Percentiles rank a stretch among this genome's conserved stretches.
Evolutionary conservation across 2,888 invertebrate species (phyloP).

Genomic region (Carcina quercana): DNA sequence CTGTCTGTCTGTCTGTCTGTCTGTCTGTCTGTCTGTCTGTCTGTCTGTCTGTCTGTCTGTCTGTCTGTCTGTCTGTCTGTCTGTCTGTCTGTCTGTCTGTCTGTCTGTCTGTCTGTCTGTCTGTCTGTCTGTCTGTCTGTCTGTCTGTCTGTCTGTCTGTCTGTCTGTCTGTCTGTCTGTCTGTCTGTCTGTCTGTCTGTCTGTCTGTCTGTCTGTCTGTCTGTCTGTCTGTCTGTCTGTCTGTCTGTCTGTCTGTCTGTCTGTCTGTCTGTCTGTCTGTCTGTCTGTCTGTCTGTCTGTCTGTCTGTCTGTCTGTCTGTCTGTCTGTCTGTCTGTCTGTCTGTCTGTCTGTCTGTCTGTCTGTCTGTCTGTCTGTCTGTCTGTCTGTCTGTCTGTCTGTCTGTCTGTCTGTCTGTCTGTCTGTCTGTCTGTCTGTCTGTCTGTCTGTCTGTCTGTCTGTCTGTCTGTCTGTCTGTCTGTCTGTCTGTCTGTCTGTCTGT

Average conservation of each 20-base stretch:
- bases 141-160: slow-evolving; percentile 1
- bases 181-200: slow-evolving; percentile 1
- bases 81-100: slow-evolving; percentile 1
- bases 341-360: slow-evolving; percentile 1
- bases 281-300: slow-evolving; percentile 1
- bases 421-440: slow-evolving; percentile 1
- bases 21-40: slow-evolving; percentile 1
- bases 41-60: slow-evolving; percentile 1
- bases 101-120: slow-evolving; percentile 1
- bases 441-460: slow-evolving; percentile 1
- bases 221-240: slow-evolving; percentile 1
- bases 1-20: slow-evolving; percentile 1
- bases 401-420: slow-evolving; percentile 1
- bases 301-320: slow-evolving; percentile 1
- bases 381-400: slow-evolving; percentile 1
- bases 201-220: slow-evolving; percentile 1
- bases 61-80: slow-evolving; percentile 1
- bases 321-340: slow-evolving; percentile 1
- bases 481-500: slow-evolving; percentile 1
- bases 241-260: slow-evolving; percentile 1
- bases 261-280: slow-evolving; percentile 1
- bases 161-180: slow-evolving; percentile 1
- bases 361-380: slow-evolving; percentile 1
- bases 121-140: slow-evolving; percentile 1
- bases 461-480: slow-evolving; percentile 1